Base-by-base conservation (phyloP, 2,888 invertebrate genomes). In the Selenia dentaria region DNA sequence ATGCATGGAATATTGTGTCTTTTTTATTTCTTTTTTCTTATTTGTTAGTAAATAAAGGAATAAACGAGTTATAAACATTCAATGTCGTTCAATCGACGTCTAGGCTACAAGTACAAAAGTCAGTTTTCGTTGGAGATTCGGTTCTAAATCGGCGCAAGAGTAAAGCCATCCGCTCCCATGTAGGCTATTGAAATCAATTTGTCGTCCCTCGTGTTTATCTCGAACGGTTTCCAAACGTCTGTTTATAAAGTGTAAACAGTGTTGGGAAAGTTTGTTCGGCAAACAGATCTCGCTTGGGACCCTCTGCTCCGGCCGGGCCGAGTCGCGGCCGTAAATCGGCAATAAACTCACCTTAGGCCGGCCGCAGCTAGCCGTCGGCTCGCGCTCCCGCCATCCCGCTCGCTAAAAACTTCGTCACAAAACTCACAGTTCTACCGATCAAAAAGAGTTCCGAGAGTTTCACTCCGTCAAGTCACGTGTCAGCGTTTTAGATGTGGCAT, bases 261-360 rank as follows among this genome's bases (percentile, higher is more conserved):
- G 69, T 74, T 75, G 67, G 69, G 73, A 79, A 88, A 87, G 79
- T 87, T 88, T 78, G 80, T 80, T 78, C 67, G 57, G 67, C 76
- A 74, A 79, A 74, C 79, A 69, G 71, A 79, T 73, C 73, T 73
- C 65, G 64, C 57, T 64, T 61, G 70, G 70, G 76, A 75, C 77
- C 80, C 73, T 74, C 67, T 60, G 70, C 65, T 70, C 73, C 69
- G 67, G 64, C 62, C 74, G 72, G 73, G 67, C 64, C 61, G 74
- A 74, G 70, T 79, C 71, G 78, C 77, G 74, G 80, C 79, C 72
- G 79, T 87, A 86, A 86, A 89, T 87, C 81, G 88, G 79, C 87
- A 79, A 87, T 86, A 86, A 88, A 89, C 89, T 89, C 78, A 90
- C 89, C 89, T 89, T 81, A 88, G 74, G 83, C 85, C 83, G 79